Base-by-base conservation (phyloP, 2,888 invertebrate species). In the Tribolium freemani region DNA sequence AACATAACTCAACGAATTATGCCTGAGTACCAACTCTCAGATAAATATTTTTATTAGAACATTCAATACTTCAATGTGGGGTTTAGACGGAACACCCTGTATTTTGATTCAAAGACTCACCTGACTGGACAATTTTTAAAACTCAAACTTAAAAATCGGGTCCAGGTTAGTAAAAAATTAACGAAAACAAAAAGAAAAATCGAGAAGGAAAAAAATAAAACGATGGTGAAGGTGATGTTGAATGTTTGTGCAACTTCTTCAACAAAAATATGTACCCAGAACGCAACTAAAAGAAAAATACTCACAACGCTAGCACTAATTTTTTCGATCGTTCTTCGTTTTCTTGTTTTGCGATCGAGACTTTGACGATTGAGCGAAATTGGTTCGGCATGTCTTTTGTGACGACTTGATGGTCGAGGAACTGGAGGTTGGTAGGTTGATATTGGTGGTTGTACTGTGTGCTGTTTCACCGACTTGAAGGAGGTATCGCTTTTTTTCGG, bases 301-400 rank as follows among this genome's bases (percentile, higher is more conserved):
- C 90, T 91, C 88, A 91, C 91, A 87, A 91, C 90, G 81, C 88
- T 90, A 46, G 88, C 87, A 67, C 89, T 88, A 77, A 89, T 86
- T 84, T 90, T 91, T 78, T 92, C 92, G 11, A 89, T 87, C 75
- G 90, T 91, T 70, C 91, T 88, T 73, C 91, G 87, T 80, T 92
- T 92, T 78, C 91, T 80, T 6, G 83, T 80, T 71, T 86, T 86
- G 57, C 83, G 79, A 51, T 86, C 86, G 46, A 78, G 79, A 50
- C 74, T 73, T 3, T 21, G 56, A 20, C 21, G 46, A 44, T 44
- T 64, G 11, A 67, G 8, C 4, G 54, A 45, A 4, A 48, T 8
- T 2, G 67, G 56, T 10, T 83, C 85, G 2, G 81, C 82, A 72
- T 86, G 85, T 9, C 86, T 79, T 67, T 84, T 86, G 64, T 86